These are phyloP conservation scores for Trididemnum clinides DNA, from an alignment of 23 tunicate genomes.

Conservation along the genomic window DNA sequence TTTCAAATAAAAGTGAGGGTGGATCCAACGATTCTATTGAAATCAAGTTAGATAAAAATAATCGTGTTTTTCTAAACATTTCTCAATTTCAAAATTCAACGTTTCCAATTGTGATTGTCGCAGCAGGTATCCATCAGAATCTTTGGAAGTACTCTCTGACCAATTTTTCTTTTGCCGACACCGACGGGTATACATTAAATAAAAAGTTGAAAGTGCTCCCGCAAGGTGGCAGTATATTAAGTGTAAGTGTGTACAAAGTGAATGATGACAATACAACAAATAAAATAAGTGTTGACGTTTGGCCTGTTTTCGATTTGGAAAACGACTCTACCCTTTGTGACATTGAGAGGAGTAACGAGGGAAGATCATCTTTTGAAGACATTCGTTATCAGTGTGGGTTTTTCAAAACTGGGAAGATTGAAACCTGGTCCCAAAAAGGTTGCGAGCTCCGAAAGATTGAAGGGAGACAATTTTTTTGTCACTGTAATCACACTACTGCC, in stretches of 20 bases:
- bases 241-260: neutral
- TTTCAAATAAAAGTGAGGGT: too few relatives aligned
- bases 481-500: constrained; percentile 74
- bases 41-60: too few relatives aligned
- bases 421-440: constrained; percentile 45
- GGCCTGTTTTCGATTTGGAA: neutral
- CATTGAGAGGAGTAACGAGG: neutral
- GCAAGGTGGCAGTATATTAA: neutral
- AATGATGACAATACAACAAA: neutral
- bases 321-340: neutral
- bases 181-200: too few relatives aligned
- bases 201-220: constrained; percentile 10
- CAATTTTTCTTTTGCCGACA: too few relatives aligned
- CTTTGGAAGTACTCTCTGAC: too few relatives aligned
- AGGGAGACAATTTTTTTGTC: neutral
- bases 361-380: neutral
- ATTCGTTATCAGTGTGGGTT: constrained; percentile 6
- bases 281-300: constrained; percentile 12
- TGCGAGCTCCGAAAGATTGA: neutral
- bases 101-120: neutral
- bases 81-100: neutral
- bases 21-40: too few relatives aligned
- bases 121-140: neutral
- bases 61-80: neutral
- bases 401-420: neutral